Base-by-base conservation (phyloP, 2,888 invertebrate species). In the Cheilosia impressa region DNA sequence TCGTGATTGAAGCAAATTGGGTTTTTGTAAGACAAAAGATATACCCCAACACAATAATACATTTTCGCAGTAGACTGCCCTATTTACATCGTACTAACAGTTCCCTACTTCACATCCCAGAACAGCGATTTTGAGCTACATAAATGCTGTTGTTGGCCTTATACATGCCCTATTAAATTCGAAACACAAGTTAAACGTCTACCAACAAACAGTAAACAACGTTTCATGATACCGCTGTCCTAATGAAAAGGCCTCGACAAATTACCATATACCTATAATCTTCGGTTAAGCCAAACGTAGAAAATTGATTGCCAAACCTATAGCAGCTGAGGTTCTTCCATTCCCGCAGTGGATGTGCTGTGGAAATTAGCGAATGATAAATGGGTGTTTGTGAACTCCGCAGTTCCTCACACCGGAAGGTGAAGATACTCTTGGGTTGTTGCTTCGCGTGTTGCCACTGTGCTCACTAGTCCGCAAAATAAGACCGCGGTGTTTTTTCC, bases 401-500 rank as follows among this genome's bases (percentile, higher is more conserved):
- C 53, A 19, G 19, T 41, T 58, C 45, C 34, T 65, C 41, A 47
- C 60, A 78, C 57, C 83, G 78, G 73, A 78, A 83, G 83, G 83
- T 83, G 78, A 68, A 78, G 50, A 72, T 57, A 68, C 71, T 66
- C 41, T 66, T 66, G 43, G 50, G 9, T 34, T 66, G 55, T 55
- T 41, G 41, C 60, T 34, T 57, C 24, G 19, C 53, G 22, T 71
- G 60, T 57, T 65, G 24, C 69, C 22, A 17, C 45, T 66, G 60
- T 82, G 84, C 65, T 58, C 84, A 84, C 69, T 66, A 79, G 84
- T 71, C 79, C 84, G 84, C 84, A 78, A 75, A 84, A 57, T 69
- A 57, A 73, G 43, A 53, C 43, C 62, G 52, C 62, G 45, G 47
- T 72, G 43, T 65, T 50, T 55, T 50, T 85, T 81, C 81, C 47